Evolutionary conservation across 35 echinoderm and acorn worm genomes (phyloP), one percentile per base, ranked within the genome.

Genomic region (Anneissia japonica): DNA sequence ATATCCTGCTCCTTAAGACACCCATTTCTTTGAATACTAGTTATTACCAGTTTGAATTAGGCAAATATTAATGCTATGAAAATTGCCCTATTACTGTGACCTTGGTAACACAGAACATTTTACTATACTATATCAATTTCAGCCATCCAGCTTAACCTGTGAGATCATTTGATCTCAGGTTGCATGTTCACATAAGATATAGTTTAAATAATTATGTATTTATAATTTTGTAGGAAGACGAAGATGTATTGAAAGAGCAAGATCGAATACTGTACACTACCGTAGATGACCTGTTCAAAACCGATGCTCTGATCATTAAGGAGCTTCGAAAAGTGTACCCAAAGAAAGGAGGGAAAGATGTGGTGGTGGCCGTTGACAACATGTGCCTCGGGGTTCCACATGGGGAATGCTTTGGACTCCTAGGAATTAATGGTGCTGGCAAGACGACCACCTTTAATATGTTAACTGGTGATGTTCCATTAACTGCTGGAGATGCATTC

Each of bases 381-480:
- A 91, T 87, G 7, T 89, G 88, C n/a, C 83, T 99, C 0, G 96
- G 96, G 5, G 88, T 99, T 34, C 91, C 96, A 21, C 84, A 86
- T 11, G 86, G 91, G 31, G 96, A 99, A 73, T 99, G 96, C 83
- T 99, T 99, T 77, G 96, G 96, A 12, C 78, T 99, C 40, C 87
- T 99, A 0, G 96, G 96, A 6, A 89, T 93, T 21, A 99, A 99
- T 34, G 96, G 96, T 13, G 96, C 96, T 0, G 96, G 96, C 1
- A 99, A 99, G 84, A 94, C 96, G 19, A 91, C 96, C 0, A 99
- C 92, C 0, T 99, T 99, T 45, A 93, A 99, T 73, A 99, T 99
- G 96, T 92, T 99, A 28, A 99, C 96, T 35, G 96, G 96, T 28
- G 96, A 99, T 46, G 96, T 91, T 32, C 86, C 86, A 13, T 21